Conservation (phyloP, 2,888 invertebrate genomes). For the Thymelicus sylvestris region DNA sequence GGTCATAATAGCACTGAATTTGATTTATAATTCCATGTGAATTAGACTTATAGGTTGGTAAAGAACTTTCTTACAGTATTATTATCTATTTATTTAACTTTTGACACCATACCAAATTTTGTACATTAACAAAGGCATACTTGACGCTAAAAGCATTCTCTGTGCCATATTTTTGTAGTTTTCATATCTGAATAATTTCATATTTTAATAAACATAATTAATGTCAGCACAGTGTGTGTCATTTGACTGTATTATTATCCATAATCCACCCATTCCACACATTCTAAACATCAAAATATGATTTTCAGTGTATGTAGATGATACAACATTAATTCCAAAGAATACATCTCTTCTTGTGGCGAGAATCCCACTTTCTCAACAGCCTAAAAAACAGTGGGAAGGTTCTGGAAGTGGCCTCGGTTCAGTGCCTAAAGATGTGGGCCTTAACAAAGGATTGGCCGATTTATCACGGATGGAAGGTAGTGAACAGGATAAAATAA, state of each 20-base stretch:
- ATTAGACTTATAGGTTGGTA: no score
- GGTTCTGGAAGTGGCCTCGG: conserved; percentile 77
- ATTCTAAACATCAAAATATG: background rate
- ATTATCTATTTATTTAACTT: no score
- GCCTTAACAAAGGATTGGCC: conserved; percentile 87
- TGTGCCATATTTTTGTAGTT: no score
- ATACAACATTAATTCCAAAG: conserved; percentile 96
- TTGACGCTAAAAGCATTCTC: no score
- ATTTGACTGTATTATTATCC: no score
- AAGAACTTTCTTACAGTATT: no score
- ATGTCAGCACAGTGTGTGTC: no score
- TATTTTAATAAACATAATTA: no score
- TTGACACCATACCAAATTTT: no score
- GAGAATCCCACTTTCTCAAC: conserved; percentile 93
- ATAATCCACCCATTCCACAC: no score
- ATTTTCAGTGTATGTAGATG: conserved; percentile 94
- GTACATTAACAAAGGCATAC: no score
- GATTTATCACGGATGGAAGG: conserved; percentile 96
- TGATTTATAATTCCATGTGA: background rate
- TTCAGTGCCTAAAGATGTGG: conserved; percentile 73
- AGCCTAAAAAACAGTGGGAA: conserved; percentile 92
- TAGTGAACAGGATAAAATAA: conserved; percentile 98
- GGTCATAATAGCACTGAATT: background rate
- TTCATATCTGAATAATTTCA: no score
- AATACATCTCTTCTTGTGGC: conserved; percentile 98